Evolutionary conservation across 2,113 vertebrate species (phyloP).

Genomic region (Anoplopoma fimbria): DNA sequence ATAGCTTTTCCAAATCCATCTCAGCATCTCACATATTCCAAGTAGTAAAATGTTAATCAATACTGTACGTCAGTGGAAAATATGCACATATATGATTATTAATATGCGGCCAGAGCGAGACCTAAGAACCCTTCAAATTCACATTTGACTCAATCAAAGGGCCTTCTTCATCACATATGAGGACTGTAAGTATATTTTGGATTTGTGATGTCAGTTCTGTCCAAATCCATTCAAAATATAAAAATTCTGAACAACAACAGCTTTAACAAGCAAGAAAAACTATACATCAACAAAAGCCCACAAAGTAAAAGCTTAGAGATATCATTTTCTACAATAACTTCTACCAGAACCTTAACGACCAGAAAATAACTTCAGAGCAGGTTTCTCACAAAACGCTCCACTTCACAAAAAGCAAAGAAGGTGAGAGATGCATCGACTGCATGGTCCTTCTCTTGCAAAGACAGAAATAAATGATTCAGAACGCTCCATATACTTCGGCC

Average conservation of each 20-base stretch:
- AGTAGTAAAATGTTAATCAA: slow-evolving; percentile 25
- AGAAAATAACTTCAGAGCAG: slow-evolving; percentile 34
- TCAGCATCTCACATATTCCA: slow-evolving; percentile 5
- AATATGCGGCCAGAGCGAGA: not conserved
- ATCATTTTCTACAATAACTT: slow-evolving; percentile 5
- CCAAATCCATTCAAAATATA: too few relatives aligned
- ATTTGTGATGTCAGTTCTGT: too few relatives aligned
- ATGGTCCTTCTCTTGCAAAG: not conserved
- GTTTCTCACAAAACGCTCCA: slow-evolving; percentile 47
- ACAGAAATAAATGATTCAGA: slow-evolving; percentile 16
- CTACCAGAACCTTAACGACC: slow-evolving; percentile 20
- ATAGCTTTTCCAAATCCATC: not conserved
- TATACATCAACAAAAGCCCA: not conserved
- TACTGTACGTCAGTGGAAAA: slow-evolving; percentile 39
- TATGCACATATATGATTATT: slow-evolving; percentile 14
- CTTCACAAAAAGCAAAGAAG: slow-evolving; percentile 46
- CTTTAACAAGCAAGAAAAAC: slow-evolving; percentile 5
- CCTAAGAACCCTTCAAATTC: not conserved
- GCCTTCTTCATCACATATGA: not conserved
- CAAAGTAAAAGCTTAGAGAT: slow-evolving; percentile 33
- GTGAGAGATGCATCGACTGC: not conserved
- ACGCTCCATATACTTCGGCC: not conserved
- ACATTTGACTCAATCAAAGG: slow-evolving; percentile 15
- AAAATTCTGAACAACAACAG: slow-evolving; percentile 2
- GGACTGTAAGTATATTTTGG: not conserved